Conservation (phyloP, 2,113 vertebrate species). For the Ondatra zibethicus region DNA sequence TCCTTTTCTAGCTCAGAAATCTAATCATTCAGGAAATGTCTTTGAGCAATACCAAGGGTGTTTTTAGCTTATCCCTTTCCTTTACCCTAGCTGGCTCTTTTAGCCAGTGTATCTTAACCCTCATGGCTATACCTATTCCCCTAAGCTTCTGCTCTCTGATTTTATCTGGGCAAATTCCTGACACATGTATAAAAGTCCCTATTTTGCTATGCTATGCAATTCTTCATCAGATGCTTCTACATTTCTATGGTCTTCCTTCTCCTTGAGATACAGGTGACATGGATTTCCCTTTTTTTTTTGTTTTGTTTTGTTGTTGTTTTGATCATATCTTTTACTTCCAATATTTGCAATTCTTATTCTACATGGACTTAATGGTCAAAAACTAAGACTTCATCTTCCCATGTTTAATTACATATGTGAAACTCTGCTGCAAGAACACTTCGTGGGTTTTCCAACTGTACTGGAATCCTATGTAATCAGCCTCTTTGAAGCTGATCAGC, state of each 20-base stretch:
- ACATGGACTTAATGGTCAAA: neutral
- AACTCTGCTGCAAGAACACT: neutral
- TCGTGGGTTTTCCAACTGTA: neutral
- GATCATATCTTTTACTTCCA: neutral
- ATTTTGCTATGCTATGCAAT: neutral
- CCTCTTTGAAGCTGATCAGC: neutral
- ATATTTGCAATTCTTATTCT: neutral
- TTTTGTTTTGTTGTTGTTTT: neutral
- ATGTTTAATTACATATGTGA: neutral
- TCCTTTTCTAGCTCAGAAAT: neutral
- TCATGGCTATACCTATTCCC: neutral
- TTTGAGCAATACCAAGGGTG: neutral
- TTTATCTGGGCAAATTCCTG: neutral
- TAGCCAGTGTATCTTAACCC: neutral
- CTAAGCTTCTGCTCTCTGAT: neutral
- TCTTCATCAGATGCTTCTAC: constrained; percentile 4
- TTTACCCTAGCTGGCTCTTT: neutral
- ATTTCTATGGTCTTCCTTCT: neutral
- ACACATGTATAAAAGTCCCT: neutral
- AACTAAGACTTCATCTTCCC: neutral
- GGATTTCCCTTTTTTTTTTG: neutral
- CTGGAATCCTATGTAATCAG: neutral
- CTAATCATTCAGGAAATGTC: neutral
- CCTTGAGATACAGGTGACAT: neutral
- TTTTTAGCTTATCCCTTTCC: neutral